phyloP scores from a whole-genome alignment of 2,888 invertebrate genomes.

The Drosophila anceps region DNA sequence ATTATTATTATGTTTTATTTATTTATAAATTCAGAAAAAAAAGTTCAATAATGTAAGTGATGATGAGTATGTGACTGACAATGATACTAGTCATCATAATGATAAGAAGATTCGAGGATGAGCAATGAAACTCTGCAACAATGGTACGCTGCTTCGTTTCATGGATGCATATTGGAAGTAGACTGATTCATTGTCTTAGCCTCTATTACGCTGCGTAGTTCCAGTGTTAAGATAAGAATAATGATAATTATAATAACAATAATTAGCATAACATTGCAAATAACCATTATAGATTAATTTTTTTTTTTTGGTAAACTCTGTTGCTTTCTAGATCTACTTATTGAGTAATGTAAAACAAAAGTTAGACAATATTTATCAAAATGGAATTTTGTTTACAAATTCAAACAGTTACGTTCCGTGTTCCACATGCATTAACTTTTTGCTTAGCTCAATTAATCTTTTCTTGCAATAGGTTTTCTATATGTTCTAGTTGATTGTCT shows the following conservation, averaged over 20 bases:
- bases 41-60: too few relatives aligned
- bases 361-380: slow-evolving; percentile 1
- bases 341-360: neutral
- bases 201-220: neutral
- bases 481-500: slow-evolving; percentile 28
- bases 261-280: neutral
- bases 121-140: neutral
- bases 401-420: neutral
- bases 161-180: neutral
- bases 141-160: neutral
- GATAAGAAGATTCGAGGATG: neutral
- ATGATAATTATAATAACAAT: neutral
- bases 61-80: neutral
- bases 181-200: neutral
- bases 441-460: slow-evolving; percentile 48
- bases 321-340: neutral
- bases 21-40: too few relatives aligned
- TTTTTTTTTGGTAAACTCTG: neutral
- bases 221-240: neutral
- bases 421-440: neutral
- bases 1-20: too few relatives aligned
- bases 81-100: neutral
- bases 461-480: slow-evolving; percentile 6
- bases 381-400: neutral
- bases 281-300: neutral